A percentile compares a stretch with the other conserved stretches of the same genome.
phyloP scores from a whole-genome alignment of 1,140 invertebrate genomes.

The Wasmannia auropunctata region DNA sequence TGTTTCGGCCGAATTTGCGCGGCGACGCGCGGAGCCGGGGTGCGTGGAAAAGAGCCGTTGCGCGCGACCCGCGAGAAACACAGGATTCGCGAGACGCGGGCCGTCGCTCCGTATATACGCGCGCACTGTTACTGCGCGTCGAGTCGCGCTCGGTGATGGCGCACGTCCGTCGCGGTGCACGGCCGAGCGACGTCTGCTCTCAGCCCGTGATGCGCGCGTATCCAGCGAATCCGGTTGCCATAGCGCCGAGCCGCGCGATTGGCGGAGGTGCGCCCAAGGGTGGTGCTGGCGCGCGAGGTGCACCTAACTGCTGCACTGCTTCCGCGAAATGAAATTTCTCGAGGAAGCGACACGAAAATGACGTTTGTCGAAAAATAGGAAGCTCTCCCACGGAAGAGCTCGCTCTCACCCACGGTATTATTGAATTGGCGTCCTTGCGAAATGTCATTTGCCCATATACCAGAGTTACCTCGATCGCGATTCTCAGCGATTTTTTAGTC shows the following conservation, averaged over 20 bases:
- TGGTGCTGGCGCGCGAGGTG: not conserved
- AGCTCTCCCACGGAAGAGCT: not conserved
- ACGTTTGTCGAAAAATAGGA: not conserved
- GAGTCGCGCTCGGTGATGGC: not conserved
- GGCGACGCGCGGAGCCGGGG: not conserved
- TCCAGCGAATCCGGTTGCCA: constrained; percentile 77
- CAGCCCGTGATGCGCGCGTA: constrained; percentile 69
- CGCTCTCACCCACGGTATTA: no score
- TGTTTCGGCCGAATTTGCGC: not conserved
- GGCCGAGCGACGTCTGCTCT: constrained; percentile 69
- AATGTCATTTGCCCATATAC: not conserved
- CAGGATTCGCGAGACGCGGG: not conserved
- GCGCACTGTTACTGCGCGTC: not conserved
- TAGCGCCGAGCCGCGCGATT: constrained; percentile 69
- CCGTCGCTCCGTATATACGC: no score
- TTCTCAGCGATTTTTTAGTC: not conserved
- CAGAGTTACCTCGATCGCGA: not conserved
- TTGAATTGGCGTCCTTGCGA: not conserved
- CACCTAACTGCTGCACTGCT: not conserved
- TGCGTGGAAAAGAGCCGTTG: not conserved
- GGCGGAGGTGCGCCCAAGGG: constrained; percentile 24
- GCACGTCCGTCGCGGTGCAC: constrained; percentile 54
- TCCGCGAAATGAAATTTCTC: not conserved
- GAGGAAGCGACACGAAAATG: not conserved
- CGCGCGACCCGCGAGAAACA: constrained; percentile 23